These are phyloP conservation scores for Zaprionus taronus DNA, from an alignment of 1,140 invertebrate species.

Conservation along the genomic window DNA sequence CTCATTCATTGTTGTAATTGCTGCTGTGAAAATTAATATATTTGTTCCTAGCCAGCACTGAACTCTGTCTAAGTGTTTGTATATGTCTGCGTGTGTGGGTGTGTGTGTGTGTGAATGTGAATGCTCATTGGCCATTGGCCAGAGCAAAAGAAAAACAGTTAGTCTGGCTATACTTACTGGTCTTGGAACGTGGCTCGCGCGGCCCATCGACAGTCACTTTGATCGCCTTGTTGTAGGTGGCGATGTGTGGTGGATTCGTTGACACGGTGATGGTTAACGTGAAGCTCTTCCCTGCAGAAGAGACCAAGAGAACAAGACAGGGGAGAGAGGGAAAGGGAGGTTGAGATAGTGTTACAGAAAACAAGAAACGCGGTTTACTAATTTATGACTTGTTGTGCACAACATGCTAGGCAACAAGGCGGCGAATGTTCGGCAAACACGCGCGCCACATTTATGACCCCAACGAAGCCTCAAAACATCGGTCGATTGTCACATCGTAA, in stretches of 20 bases:
- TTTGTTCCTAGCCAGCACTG: conserved; percentile 36
- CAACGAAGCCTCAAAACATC: conserved; percentile 29
- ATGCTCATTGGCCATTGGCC: conserved; percentile 9
- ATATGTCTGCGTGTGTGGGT: conserved; percentile 4
- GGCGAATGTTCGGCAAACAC: conserved; percentile 25
- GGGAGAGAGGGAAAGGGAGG: conserved; percentile 53
- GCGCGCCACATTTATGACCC: conserved; percentile 36
- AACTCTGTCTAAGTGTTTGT: conserved; percentile 17
- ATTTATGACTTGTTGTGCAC: conserved; percentile 45
- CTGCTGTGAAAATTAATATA: conserved; percentile 60
- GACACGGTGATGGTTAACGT: conserved; percentile 97
- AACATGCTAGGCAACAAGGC: conserved; percentile 43
- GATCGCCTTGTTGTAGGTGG: conserved; percentile 99
- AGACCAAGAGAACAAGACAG: conserved; percentile 54
- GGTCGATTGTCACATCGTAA: conserved; percentile 75
- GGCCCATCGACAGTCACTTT: conserved; percentile 99
- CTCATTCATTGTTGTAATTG: conserved; percentile 28
- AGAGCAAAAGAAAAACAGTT: not conserved
- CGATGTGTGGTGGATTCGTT: conserved; percentile 96
- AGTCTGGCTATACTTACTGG: conserved; percentile 92
- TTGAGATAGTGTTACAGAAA: not conserved
- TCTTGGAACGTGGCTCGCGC: conserved; percentile 98
- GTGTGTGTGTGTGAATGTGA: not conserved
- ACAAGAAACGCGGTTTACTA: conserved; percentile 45
- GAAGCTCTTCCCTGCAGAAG: conserved; percentile 96